Percentiles rank a stretch among this genome's conserved stretches.
Conservation (phyloP, 1,140 invertebrate species). For the Leptinotarsa lineolata region DNA sequence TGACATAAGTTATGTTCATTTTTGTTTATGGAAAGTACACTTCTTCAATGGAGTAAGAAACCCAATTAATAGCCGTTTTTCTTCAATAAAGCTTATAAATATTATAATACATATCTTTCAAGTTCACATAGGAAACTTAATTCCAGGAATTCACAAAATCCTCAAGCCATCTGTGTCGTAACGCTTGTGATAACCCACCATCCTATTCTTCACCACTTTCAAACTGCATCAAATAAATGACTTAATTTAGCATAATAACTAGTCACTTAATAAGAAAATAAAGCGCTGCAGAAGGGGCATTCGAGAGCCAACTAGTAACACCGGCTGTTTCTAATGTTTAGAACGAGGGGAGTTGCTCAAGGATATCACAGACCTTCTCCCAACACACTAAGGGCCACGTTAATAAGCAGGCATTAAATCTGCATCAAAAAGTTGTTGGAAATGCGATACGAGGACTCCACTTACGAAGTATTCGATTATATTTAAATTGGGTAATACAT, state of each 20-base stretch:
- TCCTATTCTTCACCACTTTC: not conserved
- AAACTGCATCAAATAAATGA: conserved; percentile 36
- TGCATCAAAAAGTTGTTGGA: too few relatives aligned
- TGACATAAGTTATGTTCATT: too few relatives aligned
- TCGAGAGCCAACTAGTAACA: conserved; percentile 33
- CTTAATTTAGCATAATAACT: conserved; percentile 39
- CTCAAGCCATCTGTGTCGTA: not conserved
- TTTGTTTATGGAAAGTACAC: too few relatives aligned
- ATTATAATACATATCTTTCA: too few relatives aligned
- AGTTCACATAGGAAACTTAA: too few relatives aligned
- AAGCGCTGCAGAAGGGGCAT: conserved; percentile 27
- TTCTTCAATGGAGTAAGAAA: too few relatives aligned
- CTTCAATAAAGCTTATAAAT: too few relatives aligned
- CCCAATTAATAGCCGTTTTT: too few relatives aligned
- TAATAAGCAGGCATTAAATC: conserved; percentile 11
- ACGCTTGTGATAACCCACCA: not conserved
- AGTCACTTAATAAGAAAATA: conserved; percentile 40
- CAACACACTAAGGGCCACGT: not conserved
- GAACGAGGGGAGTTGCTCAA: conserved; percentile 17
- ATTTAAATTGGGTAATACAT: too few relatives aligned
- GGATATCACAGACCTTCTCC: conserved; percentile 11
- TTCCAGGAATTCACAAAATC: too few relatives aligned
- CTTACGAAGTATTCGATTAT: too few relatives aligned
- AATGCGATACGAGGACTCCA: too few relatives aligned
- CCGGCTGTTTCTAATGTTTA: conserved; percentile 37